A percentile compares a stretch with the other conserved stretches of the same genome.
Conservation (phyloP, 2,888 invertebrate species). For the Acronicta psi region DNA sequence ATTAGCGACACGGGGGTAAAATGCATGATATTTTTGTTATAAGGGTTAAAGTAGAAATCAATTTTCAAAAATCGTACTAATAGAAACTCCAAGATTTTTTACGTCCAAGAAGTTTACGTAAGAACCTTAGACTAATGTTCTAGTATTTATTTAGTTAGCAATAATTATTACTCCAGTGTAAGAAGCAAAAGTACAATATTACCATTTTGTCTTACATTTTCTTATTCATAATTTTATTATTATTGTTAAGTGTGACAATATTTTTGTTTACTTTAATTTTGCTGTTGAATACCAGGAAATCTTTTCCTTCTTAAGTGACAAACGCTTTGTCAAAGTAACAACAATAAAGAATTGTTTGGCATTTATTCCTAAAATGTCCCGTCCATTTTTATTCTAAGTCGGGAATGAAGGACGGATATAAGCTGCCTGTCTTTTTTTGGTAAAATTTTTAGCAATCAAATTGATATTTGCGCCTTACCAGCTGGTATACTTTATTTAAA, state of each 20-base stretch:
- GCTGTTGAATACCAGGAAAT: conserved; percentile 20
- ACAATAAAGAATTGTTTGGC: conserved; percentile 34
- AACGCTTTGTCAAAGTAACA: conserved; percentile 31
- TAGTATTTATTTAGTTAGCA: too few species aligned
- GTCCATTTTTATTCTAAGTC: conserved; percentile 23
- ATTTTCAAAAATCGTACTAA: too few species aligned
- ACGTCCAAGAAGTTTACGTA: too few species aligned
- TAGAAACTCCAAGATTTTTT: too few species aligned
- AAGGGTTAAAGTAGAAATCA: too few species aligned
- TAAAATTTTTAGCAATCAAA: conserved; percentile 23
- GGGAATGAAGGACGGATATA: conserved; percentile 26
- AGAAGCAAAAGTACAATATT: not conserved
- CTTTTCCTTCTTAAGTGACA: conserved; percentile 23
- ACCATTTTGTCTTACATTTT: not conserved
- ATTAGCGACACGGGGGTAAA: conserved; percentile 3
- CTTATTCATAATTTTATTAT: not conserved
- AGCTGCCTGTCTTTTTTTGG: conserved; percentile 11
- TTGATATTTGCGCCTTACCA: not conserved
- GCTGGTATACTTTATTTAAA: not conserved
- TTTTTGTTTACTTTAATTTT: too few species aligned
- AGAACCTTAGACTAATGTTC: too few species aligned
- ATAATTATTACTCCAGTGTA: too few species aligned
- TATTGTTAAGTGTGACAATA: conserved; percentile 1
- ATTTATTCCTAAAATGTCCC: conserved; percentile 17
- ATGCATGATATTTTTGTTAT: conserved; percentile 6